phyloP scores from a whole-genome alignment of 2,113 vertebrate genomes.

The Melanerpes aurifrons region DNA sequence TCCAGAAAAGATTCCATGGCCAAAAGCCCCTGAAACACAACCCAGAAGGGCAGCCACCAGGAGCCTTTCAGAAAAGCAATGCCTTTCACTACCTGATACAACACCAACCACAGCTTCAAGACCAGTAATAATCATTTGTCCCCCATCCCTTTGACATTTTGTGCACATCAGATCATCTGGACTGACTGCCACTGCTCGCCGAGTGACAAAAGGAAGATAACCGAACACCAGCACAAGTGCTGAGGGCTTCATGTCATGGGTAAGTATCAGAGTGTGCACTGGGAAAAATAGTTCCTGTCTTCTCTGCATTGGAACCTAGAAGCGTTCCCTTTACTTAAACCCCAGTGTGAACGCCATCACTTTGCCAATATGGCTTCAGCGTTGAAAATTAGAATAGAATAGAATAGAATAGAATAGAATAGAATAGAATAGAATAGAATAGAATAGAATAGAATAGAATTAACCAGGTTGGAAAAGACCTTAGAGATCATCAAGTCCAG shows the following conservation, averaged over 20 bases:
- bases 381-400: neutral
- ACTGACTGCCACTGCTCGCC: neutral
- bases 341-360: rapidly evolving
- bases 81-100: neutral
- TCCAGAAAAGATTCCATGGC: neutral
- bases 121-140: neutral
- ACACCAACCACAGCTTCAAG: neutral
- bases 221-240: neutral
- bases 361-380: neutral
- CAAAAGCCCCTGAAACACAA: neutral
- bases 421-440: too few relatives aligned
- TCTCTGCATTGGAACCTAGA: neutral
- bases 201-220: neutral
- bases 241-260: neutral
- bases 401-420: too few relatives aligned
- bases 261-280: neutral
- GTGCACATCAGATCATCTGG: neutral
- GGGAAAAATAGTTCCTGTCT: neutral
- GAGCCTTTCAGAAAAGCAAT: neutral
- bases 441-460: too few relatives aligned
- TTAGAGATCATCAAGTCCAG: too few relatives aligned
- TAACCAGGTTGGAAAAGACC: too few relatives aligned
- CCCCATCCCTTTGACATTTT: neutral
- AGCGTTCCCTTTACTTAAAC: neutral
- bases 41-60: neutral